Evolutionary conservation across 2,113 vertebrate genomes (phyloP).

Genomic region (Miniopterus natalensis): DNA sequence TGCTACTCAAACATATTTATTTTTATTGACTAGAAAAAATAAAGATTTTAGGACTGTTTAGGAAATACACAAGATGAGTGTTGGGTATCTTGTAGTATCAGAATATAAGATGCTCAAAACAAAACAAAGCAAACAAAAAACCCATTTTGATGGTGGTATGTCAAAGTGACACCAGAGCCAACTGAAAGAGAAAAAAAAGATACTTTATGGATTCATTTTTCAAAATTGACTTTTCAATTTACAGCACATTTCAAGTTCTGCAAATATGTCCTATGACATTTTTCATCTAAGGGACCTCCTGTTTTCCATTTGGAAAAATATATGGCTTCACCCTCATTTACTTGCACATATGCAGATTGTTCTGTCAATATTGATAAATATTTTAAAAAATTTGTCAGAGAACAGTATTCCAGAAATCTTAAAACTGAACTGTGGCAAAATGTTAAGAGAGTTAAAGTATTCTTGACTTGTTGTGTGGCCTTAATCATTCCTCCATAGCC

Average conservation of each 20-base stretch:
- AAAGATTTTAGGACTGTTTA: neutral
- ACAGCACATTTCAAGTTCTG: neutral
- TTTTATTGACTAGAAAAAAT: neutral
- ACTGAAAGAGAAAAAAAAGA: neutral
- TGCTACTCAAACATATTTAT: neutral
- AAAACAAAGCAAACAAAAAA: neutral
- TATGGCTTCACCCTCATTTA: neutral
- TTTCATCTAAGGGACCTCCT: neutral
- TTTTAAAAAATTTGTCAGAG: neutral
- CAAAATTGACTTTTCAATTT: conserved; percentile 28
- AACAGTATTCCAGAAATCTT: neutral
- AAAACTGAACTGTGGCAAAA: neutral
- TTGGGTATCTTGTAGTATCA: neutral
- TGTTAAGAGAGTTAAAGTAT: neutral
- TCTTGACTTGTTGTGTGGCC: neutral
- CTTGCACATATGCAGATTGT: neutral
- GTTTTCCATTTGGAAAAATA: neutral
- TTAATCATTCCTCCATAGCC: neutral
- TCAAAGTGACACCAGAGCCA: neutral
- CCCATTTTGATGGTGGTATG: neutral
- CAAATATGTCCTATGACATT: neutral
- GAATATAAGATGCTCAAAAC: neutral
- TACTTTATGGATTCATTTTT: neutral
- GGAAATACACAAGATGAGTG: neutral
- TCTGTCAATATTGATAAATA: conserved; percentile 12